Evolutionary conservation across 2,113 vertebrate species (phyloP).

Genomic region (Acanthisitta chloris): DNA sequence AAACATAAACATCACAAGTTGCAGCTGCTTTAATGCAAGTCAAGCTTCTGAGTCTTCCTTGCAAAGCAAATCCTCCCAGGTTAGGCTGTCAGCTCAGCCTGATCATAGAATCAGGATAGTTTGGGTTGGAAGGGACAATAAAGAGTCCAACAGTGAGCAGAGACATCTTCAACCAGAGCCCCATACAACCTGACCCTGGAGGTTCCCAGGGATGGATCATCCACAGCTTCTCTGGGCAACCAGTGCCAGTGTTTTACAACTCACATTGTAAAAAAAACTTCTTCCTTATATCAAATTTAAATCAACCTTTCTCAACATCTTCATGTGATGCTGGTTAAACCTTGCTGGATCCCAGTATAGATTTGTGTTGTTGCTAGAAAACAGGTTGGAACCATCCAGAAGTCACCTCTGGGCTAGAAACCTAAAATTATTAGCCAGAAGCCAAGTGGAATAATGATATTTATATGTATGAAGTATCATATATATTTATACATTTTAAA

Average conservation of each 20-base stretch:
- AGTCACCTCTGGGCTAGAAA: neutral
- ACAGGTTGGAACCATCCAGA: neutral
- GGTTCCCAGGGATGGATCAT: neutral
- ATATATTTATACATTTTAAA: neutral
- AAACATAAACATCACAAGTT: neutral
- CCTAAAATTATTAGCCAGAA: neutral
- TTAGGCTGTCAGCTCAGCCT: neutral
- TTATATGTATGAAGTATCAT: neutral
- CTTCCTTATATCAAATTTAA: neutral
- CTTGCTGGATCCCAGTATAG: neutral
- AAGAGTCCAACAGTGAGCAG: neutral
- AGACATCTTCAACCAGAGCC: neutral
- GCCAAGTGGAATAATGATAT: neutral
- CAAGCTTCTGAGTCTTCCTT: neutral
- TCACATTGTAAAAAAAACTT: neutral
- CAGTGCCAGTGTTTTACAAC: neutral
- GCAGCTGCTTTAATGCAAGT: neutral
- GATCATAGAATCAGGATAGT: rapidly evolving
- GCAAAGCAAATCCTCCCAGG: neutral
- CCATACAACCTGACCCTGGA: neutral
- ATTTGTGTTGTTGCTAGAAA: neutral
- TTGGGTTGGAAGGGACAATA: neutral
- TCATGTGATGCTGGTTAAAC: neutral
- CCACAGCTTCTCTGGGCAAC: neutral
- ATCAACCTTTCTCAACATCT: neutral